A percentile compares a stretch with the other conserved stretches of the same genome.
phyloP scores from a whole-genome alignment of 2,113 vertebrate species.

The Condylura cristata region DNA sequence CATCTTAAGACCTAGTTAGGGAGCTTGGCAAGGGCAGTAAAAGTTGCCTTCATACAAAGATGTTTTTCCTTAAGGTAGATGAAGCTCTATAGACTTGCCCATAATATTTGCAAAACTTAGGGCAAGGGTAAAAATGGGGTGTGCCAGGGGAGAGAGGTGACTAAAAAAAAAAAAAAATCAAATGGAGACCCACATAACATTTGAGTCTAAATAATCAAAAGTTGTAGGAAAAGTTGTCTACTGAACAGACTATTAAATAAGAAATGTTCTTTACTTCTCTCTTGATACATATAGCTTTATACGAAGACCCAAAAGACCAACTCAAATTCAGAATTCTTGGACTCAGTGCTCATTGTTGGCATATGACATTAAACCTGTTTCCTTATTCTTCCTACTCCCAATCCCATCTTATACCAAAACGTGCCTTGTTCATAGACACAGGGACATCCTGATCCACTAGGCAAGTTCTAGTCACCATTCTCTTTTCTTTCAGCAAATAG shows the following conservation, averaged over 20 bases:
- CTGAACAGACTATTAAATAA: too few relatives aligned
- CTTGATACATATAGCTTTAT: background rate
- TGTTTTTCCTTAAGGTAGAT: background rate
- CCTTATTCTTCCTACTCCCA: background rate
- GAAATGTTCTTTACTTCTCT: background rate
- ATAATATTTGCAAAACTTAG: background rate
- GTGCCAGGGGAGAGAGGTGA: too few relatives aligned
- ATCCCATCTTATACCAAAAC: background rate
- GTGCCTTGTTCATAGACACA: too few relatives aligned
- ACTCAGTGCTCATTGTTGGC: background rate
- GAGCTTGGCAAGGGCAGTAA: background rate
- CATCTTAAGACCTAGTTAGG: background rate
- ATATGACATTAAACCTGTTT: background rate
- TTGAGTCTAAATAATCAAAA: background rate
- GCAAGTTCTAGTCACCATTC: background rate
- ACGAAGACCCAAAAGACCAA: background rate
- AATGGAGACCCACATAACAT: background rate
- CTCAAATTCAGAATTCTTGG: background rate
- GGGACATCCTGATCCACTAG: background rate
- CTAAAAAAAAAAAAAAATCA: background rate
- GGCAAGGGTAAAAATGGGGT: background rate
- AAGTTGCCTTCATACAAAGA: background rate
- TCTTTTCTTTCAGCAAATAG: background rate
- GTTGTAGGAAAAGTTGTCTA: background rate
- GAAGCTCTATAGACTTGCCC: background rate